phyloP scores from a whole-genome alignment of 2,113 vertebrate species.

The Lethenteron camtschaticum region DNA sequence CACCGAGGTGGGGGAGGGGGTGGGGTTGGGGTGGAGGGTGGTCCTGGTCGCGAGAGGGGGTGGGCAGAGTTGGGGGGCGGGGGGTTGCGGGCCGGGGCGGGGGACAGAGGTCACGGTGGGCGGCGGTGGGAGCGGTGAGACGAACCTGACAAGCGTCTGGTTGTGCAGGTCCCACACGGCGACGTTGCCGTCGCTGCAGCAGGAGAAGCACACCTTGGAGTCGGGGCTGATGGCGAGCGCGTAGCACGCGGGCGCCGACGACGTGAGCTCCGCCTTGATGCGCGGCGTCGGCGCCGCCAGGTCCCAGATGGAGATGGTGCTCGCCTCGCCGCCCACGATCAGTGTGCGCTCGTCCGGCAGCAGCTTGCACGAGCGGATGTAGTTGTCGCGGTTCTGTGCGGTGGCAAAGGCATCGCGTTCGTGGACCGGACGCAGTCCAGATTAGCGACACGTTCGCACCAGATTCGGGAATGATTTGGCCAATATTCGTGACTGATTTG shows the following conservation, averaged over 20 bases:
- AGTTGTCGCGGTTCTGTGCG: slow-evolving; percentile 22
- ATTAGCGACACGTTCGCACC: no score
- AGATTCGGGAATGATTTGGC: no score
- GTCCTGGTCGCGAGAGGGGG: no score
- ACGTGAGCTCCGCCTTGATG: slow-evolving; percentile 22
- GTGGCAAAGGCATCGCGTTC: no score
- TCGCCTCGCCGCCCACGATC: slow-evolving; percentile 22
- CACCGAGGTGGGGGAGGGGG: slow-evolving; percentile 15
- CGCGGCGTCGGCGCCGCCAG: slow-evolving; percentile 15
- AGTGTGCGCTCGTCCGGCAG: slow-evolving; percentile 21
- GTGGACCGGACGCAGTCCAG: no score
- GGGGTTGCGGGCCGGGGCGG: no score
- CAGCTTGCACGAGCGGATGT: slow-evolving; percentile 25
- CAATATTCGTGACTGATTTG: no score
- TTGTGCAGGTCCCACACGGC: slow-evolving; percentile 20
- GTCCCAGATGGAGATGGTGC: slow-evolving; percentile 24
- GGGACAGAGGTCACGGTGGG: no score
- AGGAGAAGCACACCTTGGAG: slow-evolving; percentile 55
- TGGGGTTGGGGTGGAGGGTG: no score
- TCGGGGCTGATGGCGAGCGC: slow-evolving; percentile 55
- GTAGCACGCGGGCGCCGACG: slow-evolving; percentile 34
- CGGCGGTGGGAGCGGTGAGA: no score
- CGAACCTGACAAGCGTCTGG: slow-evolving; percentile 20
- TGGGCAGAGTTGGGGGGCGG: no score
- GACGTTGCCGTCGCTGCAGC: slow-evolving; percentile 25